phyloP scores from a whole-genome alignment of 1,140 invertebrate species.

The Zaprionus capensis region DNA sequence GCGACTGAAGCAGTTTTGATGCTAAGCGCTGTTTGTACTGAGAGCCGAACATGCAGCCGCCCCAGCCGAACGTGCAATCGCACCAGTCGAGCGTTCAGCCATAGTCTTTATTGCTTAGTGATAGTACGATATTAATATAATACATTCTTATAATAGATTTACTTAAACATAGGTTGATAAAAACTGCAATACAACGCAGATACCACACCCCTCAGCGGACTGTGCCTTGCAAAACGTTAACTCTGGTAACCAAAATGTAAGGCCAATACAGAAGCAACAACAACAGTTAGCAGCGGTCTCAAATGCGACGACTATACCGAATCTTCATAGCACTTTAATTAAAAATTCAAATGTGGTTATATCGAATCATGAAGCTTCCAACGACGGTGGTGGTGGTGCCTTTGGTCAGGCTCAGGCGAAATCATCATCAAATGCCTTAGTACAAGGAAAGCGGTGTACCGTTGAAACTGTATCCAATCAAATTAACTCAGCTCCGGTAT shows the following conservation, averaged over 20 bases:
- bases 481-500: constrained; percentile 70
- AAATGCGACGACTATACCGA: constrained; percentile 36
- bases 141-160: background rate
- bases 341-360: constrained; percentile 45
- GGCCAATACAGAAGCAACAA: constrained; percentile 32
- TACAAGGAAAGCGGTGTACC: constrained; percentile 31
- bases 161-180: constrained; percentile 85
- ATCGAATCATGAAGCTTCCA: constrained; percentile 26
- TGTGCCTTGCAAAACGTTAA: constrained; percentile 49
- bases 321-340: constrained; percentile 52
- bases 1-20: too few species aligned
- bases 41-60: too few species aligned
- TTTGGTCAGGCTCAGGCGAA: constrained; percentile 13
- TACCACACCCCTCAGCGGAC: constrained; percentile 55
- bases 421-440: constrained; percentile 25
- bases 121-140: too few species aligned
- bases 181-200: constrained; percentile 89
- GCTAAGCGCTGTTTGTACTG: too few species aligned
- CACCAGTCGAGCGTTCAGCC: too few species aligned
- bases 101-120: too few species aligned
- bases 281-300: constrained; percentile 30
- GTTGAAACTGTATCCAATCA: constrained; percentile 49
- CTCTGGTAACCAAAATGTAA: constrained; percentile 62
- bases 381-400: background rate
- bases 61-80: too few species aligned